Evolutionary conservation across 30 jellyfish, hydroid and myxozoan genomes (phyloP).

Genomic region (Aurelia aurita complex sp. Pacific): DNA sequence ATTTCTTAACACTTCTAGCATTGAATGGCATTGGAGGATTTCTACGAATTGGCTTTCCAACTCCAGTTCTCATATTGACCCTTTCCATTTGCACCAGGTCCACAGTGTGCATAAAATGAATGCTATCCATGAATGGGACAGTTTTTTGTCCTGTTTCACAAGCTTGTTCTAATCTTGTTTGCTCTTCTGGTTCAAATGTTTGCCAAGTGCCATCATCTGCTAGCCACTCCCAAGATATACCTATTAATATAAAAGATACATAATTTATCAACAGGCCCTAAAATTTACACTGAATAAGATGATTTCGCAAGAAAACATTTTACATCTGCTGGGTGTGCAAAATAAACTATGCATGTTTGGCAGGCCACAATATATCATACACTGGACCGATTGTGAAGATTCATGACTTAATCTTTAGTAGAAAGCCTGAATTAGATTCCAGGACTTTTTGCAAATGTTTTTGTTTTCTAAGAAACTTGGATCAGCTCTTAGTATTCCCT

Average conservation of each 20-base stretch:
- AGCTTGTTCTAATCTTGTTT: slow-evolving; percentile 49
- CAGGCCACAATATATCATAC: too few species aligned
- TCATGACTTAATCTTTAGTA: too few species aligned
- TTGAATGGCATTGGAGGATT: neutral
- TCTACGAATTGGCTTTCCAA: slow-evolving; percentile 38
- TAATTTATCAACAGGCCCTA: too few species aligned
- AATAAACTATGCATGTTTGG: too few species aligned
- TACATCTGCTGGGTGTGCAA: too few species aligned
- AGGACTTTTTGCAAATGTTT: too few species aligned
- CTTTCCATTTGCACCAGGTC: slow-evolving; percentile 38
- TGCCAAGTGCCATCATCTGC: slow-evolving; percentile 69
- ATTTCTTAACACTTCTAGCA: neutral
- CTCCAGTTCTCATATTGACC: slow-evolving; percentile 64
- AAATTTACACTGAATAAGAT: too few species aligned
- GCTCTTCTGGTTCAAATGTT: slow-evolving; percentile 59
- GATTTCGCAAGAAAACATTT: too few species aligned
- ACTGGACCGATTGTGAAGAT: too few species aligned
- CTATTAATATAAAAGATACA: neutral
- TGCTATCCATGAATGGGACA: slow-evolving; percentile 52
- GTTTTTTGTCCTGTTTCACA: slow-evolving; percentile 33
- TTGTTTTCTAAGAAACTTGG: too few species aligned
- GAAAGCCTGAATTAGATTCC: too few species aligned
- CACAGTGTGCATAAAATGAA: slow-evolving; percentile 64
- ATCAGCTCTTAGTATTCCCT: too few species aligned
- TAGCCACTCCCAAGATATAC: slow-evolving; percentile 58